Evolutionary conservation across 2,113 vertebrate species (phyloP), one percentile per base, ranked within the genome.

Genomic region (Phrynosoma blainvillii): DNA sequence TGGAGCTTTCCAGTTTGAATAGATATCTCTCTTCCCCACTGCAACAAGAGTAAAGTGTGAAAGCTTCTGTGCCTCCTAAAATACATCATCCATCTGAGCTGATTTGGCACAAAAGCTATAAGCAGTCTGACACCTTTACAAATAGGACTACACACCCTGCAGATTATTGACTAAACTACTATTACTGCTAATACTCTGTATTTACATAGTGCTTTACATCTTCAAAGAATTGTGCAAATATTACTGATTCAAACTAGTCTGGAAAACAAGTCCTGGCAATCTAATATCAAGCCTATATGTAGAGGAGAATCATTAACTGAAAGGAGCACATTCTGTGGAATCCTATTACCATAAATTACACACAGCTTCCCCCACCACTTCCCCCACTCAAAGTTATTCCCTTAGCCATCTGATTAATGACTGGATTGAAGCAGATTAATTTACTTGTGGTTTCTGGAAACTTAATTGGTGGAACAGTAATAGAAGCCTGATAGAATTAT

Each of bases 311-410:
- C 90, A 94, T 93, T 95, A 94, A 91, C 90, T 76, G 91, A 91
- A 94, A 87, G 92, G 93, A 91, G 89, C 76, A 86, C 93, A 93
- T 94, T 92, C 86, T 89, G 92, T 95, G 76, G 91, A 94, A 91
- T 94, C 88, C 91, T 92, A 93, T 96, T 96, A 95, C 89, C 93
- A 96, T 96, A 96, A 96, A 96, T 96, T 95, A 95, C 84, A 86
- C 75, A 13, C 25, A 25, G 82, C 13, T 62, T 89, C 89, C 90
- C 84, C 54, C 87, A 84, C 85, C 71, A 84, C 88, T 94, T 89
- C 59, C 84, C 82, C 87, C 75, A 85, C 88, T 94, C 92, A 9
- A 92, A 87, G 84, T 90, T 93, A 94, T 89, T 95, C 94, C 85
- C 91, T 94, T 85, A 86, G 88, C 93, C 91, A 84, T 92, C 92